Evolutionary conservation across 2,797 vertebrate species (phyloP).

Genomic region (Rhincodon typus): DNA sequence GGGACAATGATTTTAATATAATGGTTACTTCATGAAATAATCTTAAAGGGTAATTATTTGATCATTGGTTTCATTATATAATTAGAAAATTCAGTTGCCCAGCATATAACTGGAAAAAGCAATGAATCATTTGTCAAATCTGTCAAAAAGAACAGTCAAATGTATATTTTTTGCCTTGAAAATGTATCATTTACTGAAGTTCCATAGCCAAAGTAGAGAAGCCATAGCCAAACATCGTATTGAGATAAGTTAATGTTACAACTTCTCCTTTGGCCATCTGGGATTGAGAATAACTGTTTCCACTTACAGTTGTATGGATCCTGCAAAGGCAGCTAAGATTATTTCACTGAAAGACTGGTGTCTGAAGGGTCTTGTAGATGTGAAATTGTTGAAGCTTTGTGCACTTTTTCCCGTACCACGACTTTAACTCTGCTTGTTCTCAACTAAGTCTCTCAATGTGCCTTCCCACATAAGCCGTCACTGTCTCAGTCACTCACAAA

Average conservation of each 20-base stretch:
- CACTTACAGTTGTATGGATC: too few species aligned
- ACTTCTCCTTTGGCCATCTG: too few species aligned
- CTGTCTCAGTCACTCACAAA: too few species aligned
- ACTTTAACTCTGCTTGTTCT: too few species aligned
- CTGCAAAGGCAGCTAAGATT: too few species aligned
- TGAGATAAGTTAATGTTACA: neutral
- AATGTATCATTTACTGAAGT: neutral
- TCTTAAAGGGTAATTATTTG: constrained; percentile 13
- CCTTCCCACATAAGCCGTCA: too few species aligned
- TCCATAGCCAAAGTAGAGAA: neutral
- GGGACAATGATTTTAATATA: neutral
- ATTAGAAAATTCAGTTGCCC: neutral
- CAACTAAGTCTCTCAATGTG: too few species aligned
- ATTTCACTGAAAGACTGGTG: too few species aligned
- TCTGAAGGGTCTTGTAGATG: too few species aligned
- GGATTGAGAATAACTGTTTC: too few species aligned
- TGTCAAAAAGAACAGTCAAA: neutral
- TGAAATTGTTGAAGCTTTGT: too few species aligned
- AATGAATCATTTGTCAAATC: neutral
- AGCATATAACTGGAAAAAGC: neutral
- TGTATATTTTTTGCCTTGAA: neutral
- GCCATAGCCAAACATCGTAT: neutral
- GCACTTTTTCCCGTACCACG: too few species aligned
- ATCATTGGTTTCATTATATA: neutral
- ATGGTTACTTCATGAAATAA: neutral